These are phyloP conservation scores for Hippopotamyrus pictus DNA, from an alignment of 2,797 vertebrate species.

Conservation along the genomic window DNA sequence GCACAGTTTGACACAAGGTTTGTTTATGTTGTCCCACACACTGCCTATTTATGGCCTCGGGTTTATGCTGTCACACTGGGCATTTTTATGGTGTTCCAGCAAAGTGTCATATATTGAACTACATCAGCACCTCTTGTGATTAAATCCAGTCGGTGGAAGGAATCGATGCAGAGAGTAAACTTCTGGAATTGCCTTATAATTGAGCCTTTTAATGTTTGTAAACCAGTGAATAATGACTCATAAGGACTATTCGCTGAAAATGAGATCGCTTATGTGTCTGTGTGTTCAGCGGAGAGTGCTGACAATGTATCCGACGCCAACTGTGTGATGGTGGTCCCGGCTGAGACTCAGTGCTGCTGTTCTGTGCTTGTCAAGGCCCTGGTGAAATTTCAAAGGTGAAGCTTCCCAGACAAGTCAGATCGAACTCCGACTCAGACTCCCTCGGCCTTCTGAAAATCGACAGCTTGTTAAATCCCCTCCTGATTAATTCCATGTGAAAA, in stretches of 20 bases:
- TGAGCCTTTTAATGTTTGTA: slow-evolving; percentile 3
- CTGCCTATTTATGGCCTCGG: not conserved
- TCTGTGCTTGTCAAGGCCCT: not conserved
- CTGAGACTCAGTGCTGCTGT: not conserved
- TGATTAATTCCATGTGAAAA: not conserved
- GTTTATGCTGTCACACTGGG: not conserved
- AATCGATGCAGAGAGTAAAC: not conserved
- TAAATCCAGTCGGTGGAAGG: not conserved
- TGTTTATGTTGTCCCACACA: not conserved
- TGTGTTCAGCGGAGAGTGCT: not conserved
- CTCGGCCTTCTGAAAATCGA: not conserved
- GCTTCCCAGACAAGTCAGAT: not conserved
- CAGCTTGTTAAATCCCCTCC: not conserved
- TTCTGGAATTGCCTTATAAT: slow-evolving; percentile 4
- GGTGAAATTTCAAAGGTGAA: not conserved
- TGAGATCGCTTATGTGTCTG: not conserved
- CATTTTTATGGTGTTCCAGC: not conserved
- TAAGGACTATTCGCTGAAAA: not conserved
- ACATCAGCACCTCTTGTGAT: not conserved
- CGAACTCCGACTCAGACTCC: not conserved
- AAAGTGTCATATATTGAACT: not conserved
- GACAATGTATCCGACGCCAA: not conserved
- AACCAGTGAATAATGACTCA: not conserved
- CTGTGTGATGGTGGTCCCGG: not conserved
- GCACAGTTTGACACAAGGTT: not conserved